Base-by-base conservation (phyloP, 2,888 invertebrate genomes). In the Psylliodes chrysocephalus region DNA sequence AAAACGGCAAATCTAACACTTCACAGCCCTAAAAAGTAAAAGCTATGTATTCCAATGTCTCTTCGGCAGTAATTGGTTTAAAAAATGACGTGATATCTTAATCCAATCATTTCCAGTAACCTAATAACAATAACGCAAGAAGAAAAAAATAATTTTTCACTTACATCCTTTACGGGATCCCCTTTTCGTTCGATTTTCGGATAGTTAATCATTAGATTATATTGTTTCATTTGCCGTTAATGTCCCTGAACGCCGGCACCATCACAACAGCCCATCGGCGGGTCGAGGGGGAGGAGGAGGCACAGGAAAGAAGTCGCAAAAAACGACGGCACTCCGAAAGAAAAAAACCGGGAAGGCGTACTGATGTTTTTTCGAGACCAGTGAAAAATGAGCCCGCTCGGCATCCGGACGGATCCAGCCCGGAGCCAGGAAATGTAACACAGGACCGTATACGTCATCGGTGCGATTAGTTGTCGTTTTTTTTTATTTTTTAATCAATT, bases 271-370 rank as follows among this genome's bases (percentile, higher is more conserved):
- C 44, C n/a, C 38, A 19, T n/a, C 40, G 47, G 25, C 12, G 8
- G 44, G 17, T 33, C 35, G 35, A 25, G 46, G 40, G 15, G 28
- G 42, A 54, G 63, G 42, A 54, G 63, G 28, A 38, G 49, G 35
- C 18, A 17, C 49, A 55, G 51, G 46, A 60, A 67, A 67, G 64
- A 67, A 64, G 66, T 64, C 63, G 63, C 69, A 70, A 73, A 72
- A 74, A 77, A 73, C 69, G 69, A 70, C 68, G 68, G 73, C 75
- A 73, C 77, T 75, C 73, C 73, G 71, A 71, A 68, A 61, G 70
- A 69, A 79, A 78, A 78, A 78, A 77, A 74, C 72, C 75, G 76
- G 77, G 75, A 76, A 78, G 79, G 79, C 78, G 75, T 73, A 75
- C 75, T 74, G 78, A 76, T 75, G 78, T 76, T 79, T 79, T 79